Base-by-base conservation (phyloP, 2,888 invertebrate species). In the Ceramica pisi region DNA sequence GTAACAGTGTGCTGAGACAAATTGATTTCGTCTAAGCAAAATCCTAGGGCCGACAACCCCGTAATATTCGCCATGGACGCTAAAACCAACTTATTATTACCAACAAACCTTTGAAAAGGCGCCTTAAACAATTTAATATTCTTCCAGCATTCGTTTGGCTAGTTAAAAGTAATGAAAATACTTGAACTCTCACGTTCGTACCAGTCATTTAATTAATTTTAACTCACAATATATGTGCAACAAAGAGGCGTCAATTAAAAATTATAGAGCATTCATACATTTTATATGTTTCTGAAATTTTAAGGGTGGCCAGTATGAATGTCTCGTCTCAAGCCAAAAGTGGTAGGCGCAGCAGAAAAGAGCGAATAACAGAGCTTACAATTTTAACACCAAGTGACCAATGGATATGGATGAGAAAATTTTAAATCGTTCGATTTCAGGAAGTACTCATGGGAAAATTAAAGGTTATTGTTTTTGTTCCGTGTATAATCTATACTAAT, bases 11-110 rank as follows among this genome's bases (percentile, higher is more conserved):
- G 35, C 68, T 78, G 82, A 73, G 23, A 78, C 79, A 66, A 80
- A 80, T 82, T 80, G 82, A 80, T 80, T 80, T 59, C 38, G 23
- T 60, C 59, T 82, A 73, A 67, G 68, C 79, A 56, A 63, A 78
- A 78, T 78, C 48, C 31, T 80, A 80, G 73, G 82, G 78, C 78
- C 79, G 53, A 68, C 79, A 64, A 80, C 82, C 78, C 73, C 63
- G 53, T 44, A 55, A 19, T 23, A 80, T 82, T 80, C 65, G 82
- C 16, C 23, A 73, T 68, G 73, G 68, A 56, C 51, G 65, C 78
- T 80, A 80, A 80, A 82, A 68, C 78, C 12, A 44, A 68, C 79
- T 66, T 60, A 59, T 78, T 80, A 73, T 66, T 66, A 50, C 79
- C 55, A 46, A 66, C 55, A 56, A 26, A 78, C 62, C 73, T 78